Base-by-base conservation (phyloP, 2,113 vertebrate species). In the Coregonus clupeaformis region DNA sequence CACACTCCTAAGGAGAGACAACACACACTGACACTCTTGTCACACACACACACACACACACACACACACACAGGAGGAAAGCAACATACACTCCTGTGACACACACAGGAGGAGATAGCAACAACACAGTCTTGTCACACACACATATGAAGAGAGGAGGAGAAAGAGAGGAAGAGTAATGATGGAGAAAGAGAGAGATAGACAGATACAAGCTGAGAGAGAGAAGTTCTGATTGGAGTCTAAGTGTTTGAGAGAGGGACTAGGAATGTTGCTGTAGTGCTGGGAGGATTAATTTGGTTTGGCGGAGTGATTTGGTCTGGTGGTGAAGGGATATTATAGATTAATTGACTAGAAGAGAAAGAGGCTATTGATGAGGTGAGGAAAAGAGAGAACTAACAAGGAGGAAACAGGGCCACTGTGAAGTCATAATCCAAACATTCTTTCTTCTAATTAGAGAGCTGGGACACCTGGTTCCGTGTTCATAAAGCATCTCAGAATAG, bases 141-240 rank as follows among this genome's bases (percentile, higher is more conserved):
- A 52, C 16, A 16, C 12, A 52, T 52, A 5, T 3, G 68, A 11
- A 75, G n/a, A 64, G 67, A 85, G 55, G 77, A 27, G 67, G 68
- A 80, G 49, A 27, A 22, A 22, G 6, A n/a, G 57, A 59, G 57
- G 6, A n/a, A n/a, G 20, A 22, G 57, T 59, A n/a, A 59, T 59
- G n/a, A n/a, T 6, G n/a, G 57, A 59, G 57, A 20, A n/a, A 55
- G 13, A 55, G 16, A 55, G 49, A 36, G 36, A 36, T 9, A 36
- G 1, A 36, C 32, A 9, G 36, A 42, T 42, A 42, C 36, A 12
- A 42, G 9, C 36, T 32, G 42, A 77, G 66, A 22, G 18, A 69
- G 57, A 52, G 47, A 47, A 68, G 2, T 66, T 80, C 74, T 90
- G 89, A 87, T 52, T 18, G 49, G 42, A 45, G 25, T 64, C 4